These are phyloP conservation scores for Flexamia atlantica DNA, from an alignment of 2,888 invertebrate species.

Conservation along the genomic window DNA sequence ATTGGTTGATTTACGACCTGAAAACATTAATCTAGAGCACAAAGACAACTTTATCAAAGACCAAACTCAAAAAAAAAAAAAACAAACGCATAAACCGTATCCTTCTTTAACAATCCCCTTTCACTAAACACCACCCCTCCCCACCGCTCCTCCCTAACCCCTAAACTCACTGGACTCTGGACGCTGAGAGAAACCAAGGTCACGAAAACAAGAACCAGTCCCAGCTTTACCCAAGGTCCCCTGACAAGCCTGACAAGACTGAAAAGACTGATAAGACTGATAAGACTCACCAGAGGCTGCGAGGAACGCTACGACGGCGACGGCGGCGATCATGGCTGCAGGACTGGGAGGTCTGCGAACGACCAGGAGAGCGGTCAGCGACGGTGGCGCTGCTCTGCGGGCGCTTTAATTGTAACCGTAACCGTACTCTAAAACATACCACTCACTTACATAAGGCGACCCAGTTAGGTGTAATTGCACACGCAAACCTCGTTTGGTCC, in stretches of 20 bases:
- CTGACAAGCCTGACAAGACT: conserved; percentile 35
- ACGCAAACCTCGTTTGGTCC: neutral
- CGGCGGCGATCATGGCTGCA: conserved; percentile 13
- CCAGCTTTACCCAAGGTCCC: conserved; percentile 10
- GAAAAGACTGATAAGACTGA: neutral
- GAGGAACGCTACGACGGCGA: conserved; percentile 11
- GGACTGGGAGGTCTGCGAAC: conserved; percentile 9
- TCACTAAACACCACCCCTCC: too few relatives aligned
- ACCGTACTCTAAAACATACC: conserved; percentile 47
- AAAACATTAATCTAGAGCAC: too few relatives aligned
- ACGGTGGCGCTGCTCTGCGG: conserved; percentile 37
- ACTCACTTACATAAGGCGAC: conserved; percentile 54
- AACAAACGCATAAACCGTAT: too few relatives aligned
- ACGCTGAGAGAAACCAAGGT: neutral
- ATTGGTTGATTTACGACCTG: too few relatives aligned
- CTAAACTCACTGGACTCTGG: too few relatives aligned
- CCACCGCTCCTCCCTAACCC: too few relatives aligned
- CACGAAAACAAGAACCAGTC: conserved; percentile 23
- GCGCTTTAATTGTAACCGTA: neutral
- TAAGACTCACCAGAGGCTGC: conserved; percentile 40
- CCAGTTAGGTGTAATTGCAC: conserved; percentile 18
- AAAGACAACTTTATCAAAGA: too few relatives aligned
- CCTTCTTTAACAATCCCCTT: too few relatives aligned
- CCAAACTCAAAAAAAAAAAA: too few relatives aligned
- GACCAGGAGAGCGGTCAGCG: conserved; percentile 31